Percentiles rank a stretch among this genome's conserved stretches.
Evolutionary conservation across 2,888 invertebrate genomes (phyloP).

Genomic region (Helleia helle): DNA sequence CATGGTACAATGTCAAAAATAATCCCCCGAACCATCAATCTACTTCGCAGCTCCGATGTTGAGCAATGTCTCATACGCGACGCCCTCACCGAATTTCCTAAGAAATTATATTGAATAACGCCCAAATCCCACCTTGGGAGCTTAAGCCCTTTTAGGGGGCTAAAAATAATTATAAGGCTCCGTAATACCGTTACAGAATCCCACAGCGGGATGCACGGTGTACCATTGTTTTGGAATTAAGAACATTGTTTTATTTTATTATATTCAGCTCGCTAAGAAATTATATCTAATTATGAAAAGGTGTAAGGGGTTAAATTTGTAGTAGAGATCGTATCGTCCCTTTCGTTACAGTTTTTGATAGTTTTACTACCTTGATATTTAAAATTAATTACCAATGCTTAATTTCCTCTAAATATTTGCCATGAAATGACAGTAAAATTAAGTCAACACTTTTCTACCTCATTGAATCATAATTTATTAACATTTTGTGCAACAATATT

Average conservation of each 20-base stretch:
- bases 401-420: too few species aligned
- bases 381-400: too few species aligned
- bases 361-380: too few species aligned
- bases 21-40: constrained; percentile 31
- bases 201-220: constrained; percentile 23
- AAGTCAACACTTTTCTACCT: too few species aligned
- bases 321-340: too few species aligned
- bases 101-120: constrained; percentile 70
- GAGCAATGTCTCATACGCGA: constrained; percentile 23
- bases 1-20: constrained; percentile 19
- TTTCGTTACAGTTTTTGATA: too few species aligned
- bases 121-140: constrained; percentile 61
- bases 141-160: constrained; percentile 60
- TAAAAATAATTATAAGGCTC: constrained; percentile 48
- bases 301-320: too few species aligned
- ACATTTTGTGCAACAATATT: too few species aligned
- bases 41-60: constrained; percentile 20
- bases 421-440: too few species aligned
- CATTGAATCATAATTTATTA: too few species aligned
- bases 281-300: too few species aligned
- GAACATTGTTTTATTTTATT: constrained; percentile 4
- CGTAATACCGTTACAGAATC: constrained; percentile 34
- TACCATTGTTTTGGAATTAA: constrained; percentile 31
- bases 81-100: constrained; percentile 23
- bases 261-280: too few species aligned